Percentiles rank a stretch among this genome's conserved stretches.
phyloP scores from a whole-genome alignment of 2,888 invertebrate species.

The Dendrolimus houi region DNA sequence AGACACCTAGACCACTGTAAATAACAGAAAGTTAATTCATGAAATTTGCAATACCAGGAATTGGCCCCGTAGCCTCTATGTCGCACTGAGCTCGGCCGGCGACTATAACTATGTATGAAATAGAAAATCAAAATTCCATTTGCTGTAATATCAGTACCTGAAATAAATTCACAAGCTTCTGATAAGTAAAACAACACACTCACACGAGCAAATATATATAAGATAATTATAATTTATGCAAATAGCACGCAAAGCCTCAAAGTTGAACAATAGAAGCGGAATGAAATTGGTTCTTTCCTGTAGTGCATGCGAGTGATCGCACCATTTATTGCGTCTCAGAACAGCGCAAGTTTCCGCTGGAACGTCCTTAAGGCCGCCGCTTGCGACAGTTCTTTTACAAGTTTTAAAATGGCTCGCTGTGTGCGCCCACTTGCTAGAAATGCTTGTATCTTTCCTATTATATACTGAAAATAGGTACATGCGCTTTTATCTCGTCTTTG shows the following conservation, averaged over 20 bases:
- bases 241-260: slow-evolving; percentile 2
- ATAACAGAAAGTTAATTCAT: too few relatives aligned
- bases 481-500: background rate
- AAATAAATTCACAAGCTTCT: too few relatives aligned
- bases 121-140: too few relatives aligned
- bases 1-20: too few relatives aligned
- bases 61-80: too few relatives aligned
- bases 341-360: slow-evolving; percentile 56
- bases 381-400: slow-evolving; percentile 59
- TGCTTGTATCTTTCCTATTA: background rate
- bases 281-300: slow-evolving; percentile 49
- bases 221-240: slow-evolving; percentile 3
- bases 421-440: slow-evolving; percentile 14
- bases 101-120: too few relatives aligned
- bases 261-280: slow-evolving; percentile 19
- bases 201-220: background rate
- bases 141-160: too few relatives aligned
- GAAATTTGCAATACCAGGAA: too few relatives aligned
- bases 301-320: slow-evolving; percentile 49
- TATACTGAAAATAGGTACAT: background rate
- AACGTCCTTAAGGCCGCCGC: slow-evolving; percentile 39
- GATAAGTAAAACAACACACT: background rate
- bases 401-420: slow-evolving; percentile 54
- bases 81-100: too few relatives aligned
- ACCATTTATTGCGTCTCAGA: slow-evolving; percentile 63